Percentiles rank a stretch among this genome's conserved stretches.
These are phyloP conservation scores for Cryptocephalus moraei DNA, from an alignment of 2,888 invertebrate species.

Conservation along the genomic window DNA sequence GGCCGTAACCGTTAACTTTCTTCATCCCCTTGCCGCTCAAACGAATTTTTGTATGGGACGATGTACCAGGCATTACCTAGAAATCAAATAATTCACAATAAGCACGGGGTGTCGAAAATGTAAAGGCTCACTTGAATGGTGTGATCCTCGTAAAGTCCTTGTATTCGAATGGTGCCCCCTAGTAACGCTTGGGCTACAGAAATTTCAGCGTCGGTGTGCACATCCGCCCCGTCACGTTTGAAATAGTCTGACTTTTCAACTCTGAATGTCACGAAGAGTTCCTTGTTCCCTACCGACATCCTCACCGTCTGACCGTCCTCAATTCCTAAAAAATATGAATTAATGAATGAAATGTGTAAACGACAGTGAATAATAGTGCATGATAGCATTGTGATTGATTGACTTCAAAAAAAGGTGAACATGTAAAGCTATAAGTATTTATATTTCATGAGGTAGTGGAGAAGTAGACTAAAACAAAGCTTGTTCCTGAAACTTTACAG, in stretches of 20 bases:
- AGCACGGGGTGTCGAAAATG: not conserved
- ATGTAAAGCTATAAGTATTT: no score
- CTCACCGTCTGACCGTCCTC: slow-evolving; percentile 96
- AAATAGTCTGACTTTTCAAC: slow-evolving; percentile 86
- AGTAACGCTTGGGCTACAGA: slow-evolving; percentile 86
- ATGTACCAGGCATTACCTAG: slow-evolving; percentile 82
- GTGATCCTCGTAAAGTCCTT: slow-evolving; percentile 93
- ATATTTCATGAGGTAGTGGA: no score
- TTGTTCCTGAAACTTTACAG: no score
- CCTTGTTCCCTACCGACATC: slow-evolving; percentile 83
- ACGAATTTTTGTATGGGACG: slow-evolving; percentile 81
- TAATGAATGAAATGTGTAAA: not conserved
- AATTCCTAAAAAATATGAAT: slow-evolving; percentile 45
- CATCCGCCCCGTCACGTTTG: slow-evolving; percentile 85
- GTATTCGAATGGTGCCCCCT: slow-evolving; percentile 85
- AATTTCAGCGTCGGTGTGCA: slow-evolving; percentile 88
- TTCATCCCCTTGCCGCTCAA: slow-evolving; percentile 88
- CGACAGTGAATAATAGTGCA: no score
- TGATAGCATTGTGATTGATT: no score
- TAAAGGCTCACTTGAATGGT: slow-evolving; percentile 58
- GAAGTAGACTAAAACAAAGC: no score
- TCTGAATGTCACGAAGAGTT: slow-evolving; percentile 88
- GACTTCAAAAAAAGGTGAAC: no score
- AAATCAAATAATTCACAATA: slow-evolving; percentile 7
- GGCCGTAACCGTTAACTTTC: slow-evolving; percentile 78